Evolutionary conservation across 2,888 invertebrate species (phyloP).

Genomic region (Dolichopus griseipennis): DNA sequence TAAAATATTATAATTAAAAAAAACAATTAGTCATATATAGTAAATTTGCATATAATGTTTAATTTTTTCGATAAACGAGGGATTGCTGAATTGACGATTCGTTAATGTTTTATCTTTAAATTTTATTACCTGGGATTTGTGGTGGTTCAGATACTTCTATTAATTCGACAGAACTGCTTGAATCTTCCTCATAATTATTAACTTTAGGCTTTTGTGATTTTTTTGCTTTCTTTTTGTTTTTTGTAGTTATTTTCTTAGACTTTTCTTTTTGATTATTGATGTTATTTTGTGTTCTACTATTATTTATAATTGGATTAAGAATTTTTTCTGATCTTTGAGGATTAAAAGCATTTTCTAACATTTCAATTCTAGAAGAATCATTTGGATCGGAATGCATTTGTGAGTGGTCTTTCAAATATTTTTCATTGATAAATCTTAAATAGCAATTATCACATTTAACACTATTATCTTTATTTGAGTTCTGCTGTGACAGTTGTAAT

Average conservation of each 20-base stretch:
- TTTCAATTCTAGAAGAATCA: neutral
- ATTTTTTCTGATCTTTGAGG: slow-evolving; percentile 1
- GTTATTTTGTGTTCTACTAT: neutral
- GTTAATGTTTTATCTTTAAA: neutral
- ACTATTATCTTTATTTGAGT: neutral
- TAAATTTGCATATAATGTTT: too few species aligned
- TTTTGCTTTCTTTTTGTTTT: neutral
- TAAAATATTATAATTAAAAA: too few species aligned
- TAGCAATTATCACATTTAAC: neutral
- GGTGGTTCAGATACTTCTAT: neutral
- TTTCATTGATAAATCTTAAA: neutral
- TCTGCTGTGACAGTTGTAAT: neutral
- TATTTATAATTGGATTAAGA: neutral
- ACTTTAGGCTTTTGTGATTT: neutral
- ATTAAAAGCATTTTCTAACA: neutral
- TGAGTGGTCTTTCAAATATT: neutral
- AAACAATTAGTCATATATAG: too few species aligned
- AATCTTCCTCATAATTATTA: neutral
- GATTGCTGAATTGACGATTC: neutral
- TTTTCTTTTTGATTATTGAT: neutral
- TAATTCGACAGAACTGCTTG: neutral
- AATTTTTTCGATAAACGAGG: neutral
- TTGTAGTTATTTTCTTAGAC: neutral
- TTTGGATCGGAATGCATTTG: neutral
- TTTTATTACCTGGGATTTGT: neutral